Conservation (phyloP, 2,113 vertebrate genomes). For the Saguinus imperator region DNA sequence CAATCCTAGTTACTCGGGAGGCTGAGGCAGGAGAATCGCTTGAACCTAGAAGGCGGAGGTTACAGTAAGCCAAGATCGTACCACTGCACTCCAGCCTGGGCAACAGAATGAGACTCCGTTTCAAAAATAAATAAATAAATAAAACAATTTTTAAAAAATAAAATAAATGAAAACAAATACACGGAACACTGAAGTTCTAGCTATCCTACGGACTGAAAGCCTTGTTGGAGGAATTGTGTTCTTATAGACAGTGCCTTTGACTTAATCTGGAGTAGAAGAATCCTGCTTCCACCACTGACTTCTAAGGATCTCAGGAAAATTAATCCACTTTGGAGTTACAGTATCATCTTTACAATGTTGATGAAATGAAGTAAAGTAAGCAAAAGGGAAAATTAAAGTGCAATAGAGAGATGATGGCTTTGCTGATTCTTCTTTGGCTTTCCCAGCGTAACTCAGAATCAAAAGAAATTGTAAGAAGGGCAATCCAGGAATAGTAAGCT, state of each 20-base stretch:
- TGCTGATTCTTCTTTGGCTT: background rate
- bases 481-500: background rate
- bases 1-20: too few relatives aligned
- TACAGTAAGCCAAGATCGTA: too few relatives aligned
- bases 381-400: background rate
- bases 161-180: background rate
- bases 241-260: background rate
- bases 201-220: background rate
- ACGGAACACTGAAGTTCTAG: background rate
- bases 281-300: background rate
- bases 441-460: background rate
- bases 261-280: background rate
- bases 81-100: too few relatives aligned
- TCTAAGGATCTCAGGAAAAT: background rate
- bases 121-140: too few relatives aligned
- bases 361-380: background rate
- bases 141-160: too few relatives aligned
- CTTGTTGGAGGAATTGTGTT: background rate
- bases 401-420: background rate
- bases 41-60: too few relatives aligned
- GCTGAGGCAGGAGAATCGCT: too few relatives aligned
- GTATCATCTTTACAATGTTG: background rate
- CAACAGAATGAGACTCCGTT: too few relatives aligned
- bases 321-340: background rate
- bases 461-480: background rate